Conservation (phyloP, 2,888 invertebrate genomes). For the Hylaea fasciaria region DNA sequence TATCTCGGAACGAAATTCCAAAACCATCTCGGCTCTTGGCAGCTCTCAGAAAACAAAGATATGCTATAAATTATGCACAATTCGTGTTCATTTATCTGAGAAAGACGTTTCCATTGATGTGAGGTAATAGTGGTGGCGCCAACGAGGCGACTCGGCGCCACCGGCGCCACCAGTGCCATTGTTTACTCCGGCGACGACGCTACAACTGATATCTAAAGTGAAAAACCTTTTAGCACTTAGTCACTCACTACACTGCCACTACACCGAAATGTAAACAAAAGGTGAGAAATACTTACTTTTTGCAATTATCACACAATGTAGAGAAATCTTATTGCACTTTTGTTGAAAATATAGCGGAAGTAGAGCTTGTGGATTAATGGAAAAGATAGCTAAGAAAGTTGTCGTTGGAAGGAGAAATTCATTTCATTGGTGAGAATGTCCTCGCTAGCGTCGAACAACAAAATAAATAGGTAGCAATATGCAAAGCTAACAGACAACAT, state of each 20-base stretch:
- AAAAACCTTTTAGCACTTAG: conserved; percentile 47
- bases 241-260: too few species aligned
- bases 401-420: too few species aligned
- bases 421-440: too few species aligned
- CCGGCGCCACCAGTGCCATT: conserved; percentile 55
- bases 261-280: conserved; percentile 18
- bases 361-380: background rate
- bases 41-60: conserved; percentile 53
- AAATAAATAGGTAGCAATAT: too few species aligned
- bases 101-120: conserved; percentile 59
- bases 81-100: conserved; percentile 62
- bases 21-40: conserved; percentile 53
- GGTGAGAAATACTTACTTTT: conserved; percentile 21
- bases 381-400: too few species aligned
- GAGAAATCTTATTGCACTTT: conserved; percentile 1
- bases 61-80: conserved; percentile 56
- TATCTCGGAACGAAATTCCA: conserved; percentile 41
- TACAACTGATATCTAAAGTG: conserved; percentile 46
- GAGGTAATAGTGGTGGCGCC: conserved; percentile 73
- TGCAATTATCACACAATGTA: conserved; percentile 10
- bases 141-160: conserved; percentile 49
- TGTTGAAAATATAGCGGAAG: background rate
- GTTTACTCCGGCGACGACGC: conserved; percentile 50
- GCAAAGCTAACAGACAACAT: too few species aligned
- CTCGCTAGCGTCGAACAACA: too few species aligned